Conservation (phyloP, 2,113 vertebrate genomes). For the Seriola quinqueradiata region DNA sequence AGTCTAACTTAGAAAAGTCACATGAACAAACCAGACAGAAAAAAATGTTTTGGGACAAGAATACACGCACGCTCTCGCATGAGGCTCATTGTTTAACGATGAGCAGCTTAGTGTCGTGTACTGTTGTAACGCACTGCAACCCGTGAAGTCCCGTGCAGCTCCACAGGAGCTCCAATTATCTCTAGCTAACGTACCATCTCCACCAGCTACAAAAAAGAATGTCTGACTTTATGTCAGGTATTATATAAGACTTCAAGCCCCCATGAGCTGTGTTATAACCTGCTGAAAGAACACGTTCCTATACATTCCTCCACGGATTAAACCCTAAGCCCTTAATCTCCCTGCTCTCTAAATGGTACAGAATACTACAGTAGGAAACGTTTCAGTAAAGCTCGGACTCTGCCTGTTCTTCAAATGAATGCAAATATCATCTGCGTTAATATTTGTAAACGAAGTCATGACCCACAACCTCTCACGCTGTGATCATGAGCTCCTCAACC, state of each 20-base stretch:
- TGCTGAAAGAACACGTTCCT: slow-evolving; percentile 38
- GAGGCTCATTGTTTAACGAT: background rate
- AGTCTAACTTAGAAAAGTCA: background rate
- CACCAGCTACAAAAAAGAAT: background rate
- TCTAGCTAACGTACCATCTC: background rate
- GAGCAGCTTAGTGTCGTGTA: background rate
- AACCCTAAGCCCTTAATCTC: slow-evolving; percentile 29
- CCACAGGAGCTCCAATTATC: background rate
- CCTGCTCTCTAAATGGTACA: background rate
- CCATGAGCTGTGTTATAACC: slow-evolving; percentile 41
- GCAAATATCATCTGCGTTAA: background rate
- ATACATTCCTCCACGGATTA: slow-evolving; percentile 63
- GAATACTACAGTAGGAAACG: background rate
- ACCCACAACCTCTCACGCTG: slow-evolving; percentile 65
- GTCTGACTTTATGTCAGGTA: background rate
- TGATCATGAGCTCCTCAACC: slow-evolving; percentile 80
- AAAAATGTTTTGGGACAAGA: background rate
- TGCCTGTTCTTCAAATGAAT: background rate
- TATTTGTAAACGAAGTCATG: background rate
- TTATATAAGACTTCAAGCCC: slow-evolving; percentile 32
- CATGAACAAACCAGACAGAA: background rate
- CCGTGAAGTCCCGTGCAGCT: background rate
- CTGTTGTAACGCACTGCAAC: background rate
- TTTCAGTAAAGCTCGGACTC: background rate
- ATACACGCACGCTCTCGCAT: no score